Percentiles rank a stretch among this genome's conserved stretches.
Conservation (phyloP, 2,113 vertebrate genomes). For the Esox niger region DNA sequence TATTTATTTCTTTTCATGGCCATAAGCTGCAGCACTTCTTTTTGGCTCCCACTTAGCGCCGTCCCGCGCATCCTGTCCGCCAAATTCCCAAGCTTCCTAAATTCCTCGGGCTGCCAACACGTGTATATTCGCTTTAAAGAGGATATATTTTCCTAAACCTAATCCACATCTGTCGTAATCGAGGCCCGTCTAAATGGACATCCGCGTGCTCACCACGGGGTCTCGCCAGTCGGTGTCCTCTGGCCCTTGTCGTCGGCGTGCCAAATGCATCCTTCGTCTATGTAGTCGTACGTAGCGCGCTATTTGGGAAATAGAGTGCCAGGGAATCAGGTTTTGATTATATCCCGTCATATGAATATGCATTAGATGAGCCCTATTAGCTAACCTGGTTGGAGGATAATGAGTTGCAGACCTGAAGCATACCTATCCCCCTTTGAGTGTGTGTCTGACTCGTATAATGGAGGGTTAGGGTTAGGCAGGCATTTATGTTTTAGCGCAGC, state of each 20-base stretch:
- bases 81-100: neutral
- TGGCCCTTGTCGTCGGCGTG: neutral
- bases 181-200: neutral
- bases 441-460: neutral
- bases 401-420: neutral
- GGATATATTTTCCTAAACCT: neutral
- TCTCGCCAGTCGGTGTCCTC: too few relatives aligned
- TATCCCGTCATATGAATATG: slow-evolving; percentile 9
- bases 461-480: neutral
- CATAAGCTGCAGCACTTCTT: neutral
- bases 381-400: slow-evolving; percentile 21
- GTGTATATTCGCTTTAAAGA: neutral
- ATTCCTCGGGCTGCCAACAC: neutral
- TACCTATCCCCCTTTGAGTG: slow-evolving; percentile 4
- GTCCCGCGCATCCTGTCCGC: neutral
- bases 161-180: neutral
- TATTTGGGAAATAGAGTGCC: neutral
- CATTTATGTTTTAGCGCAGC: slow-evolving; percentile 42
- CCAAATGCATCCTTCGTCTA: too few relatives aligned
- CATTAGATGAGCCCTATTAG: slow-evolving; percentile 22
- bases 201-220: neutral
- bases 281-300: too few relatives aligned
- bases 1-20: neutral
- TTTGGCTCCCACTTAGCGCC: neutral
- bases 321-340: slow-evolving; percentile 1